A percentile compares a stretch with the other conserved stretches of the same genome.
These are phyloP conservation scores for Heliconius hortense DNA, from an alignment of 2,888 invertebrate genomes.

Conservation along the genomic window DNA sequence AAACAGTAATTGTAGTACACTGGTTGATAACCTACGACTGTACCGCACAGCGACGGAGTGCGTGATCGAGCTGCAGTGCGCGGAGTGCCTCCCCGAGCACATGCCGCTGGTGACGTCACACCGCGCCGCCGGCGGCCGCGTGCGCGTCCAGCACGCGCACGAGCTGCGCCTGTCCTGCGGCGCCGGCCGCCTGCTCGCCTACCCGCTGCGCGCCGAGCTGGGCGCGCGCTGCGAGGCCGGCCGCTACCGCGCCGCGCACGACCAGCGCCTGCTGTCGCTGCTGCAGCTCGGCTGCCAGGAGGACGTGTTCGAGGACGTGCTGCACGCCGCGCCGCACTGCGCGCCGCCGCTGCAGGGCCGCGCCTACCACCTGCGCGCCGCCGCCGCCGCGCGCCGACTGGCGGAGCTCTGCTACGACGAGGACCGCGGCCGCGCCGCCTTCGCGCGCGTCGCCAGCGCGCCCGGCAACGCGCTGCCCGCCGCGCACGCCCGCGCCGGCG, in stretches of 20 bases:
- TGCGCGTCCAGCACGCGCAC: constrained; percentile 55
- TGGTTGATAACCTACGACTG: neutral
- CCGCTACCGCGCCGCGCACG: constrained; percentile 56
- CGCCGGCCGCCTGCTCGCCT: constrained; percentile 61
- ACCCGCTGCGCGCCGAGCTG: constrained; percentile 56
- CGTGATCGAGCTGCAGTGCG: constrained; percentile 67
- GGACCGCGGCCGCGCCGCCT: constrained; percentile 57
- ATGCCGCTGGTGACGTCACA: constrained; percentile 72
- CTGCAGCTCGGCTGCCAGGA: constrained; percentile 75
- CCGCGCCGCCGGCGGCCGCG: constrained; percentile 50
- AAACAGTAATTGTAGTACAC: no score
- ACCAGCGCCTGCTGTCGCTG: constrained; percentile 55
- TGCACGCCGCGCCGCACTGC: constrained; percentile 65
- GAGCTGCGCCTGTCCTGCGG: constrained; percentile 63
- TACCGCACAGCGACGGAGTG: constrained; percentile 54
- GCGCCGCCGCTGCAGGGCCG: constrained; percentile 66
- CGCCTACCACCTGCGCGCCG: constrained; percentile 58
- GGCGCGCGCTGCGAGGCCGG: constrained; percentile 60
- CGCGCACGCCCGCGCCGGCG: constrained; percentile 55
- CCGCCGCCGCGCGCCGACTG: constrained; percentile 55
- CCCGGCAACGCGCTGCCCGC: constrained; percentile 49
- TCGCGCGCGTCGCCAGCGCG: constrained; percentile 51
- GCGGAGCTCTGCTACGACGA: constrained; percentile 68
- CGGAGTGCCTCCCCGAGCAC: constrained; percentile 73
- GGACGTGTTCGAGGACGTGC: constrained; percentile 69